Conservation (phyloP, 2,113 vertebrate species). For the Eolophus roseicapilla region DNA sequence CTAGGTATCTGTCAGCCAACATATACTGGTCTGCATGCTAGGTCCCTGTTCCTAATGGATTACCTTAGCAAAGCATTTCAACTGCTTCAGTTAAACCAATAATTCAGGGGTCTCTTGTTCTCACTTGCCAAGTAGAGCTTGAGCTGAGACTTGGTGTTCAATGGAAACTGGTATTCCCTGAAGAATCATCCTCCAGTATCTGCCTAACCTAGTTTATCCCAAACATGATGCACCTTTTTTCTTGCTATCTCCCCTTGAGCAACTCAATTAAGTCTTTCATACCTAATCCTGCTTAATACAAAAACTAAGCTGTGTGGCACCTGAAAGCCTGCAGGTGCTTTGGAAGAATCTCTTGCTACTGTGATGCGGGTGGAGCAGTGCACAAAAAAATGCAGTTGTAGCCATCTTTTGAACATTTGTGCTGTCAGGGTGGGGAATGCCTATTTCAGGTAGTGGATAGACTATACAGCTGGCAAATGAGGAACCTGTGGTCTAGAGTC, state of each 20-base stretch:
- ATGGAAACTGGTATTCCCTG: background rate
- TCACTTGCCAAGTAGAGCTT: background rate
- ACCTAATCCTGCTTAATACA: background rate
- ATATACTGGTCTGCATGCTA: background rate
- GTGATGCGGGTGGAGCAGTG: fast-evolving
- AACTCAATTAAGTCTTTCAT: background rate
- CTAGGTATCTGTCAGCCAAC: background rate
- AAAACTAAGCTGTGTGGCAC: background rate
- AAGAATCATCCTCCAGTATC: background rate
- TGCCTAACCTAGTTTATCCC: background rate
- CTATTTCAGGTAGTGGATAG: background rate
- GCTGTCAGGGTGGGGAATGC: background rate
- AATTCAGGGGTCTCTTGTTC: background rate
- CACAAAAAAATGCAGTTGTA: background rate
- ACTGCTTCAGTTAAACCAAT: background rate
- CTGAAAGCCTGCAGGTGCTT: background rate
- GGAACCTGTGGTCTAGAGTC: background rate
- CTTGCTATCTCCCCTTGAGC: background rate
- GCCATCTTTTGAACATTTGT: background rate
- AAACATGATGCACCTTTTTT: background rate
- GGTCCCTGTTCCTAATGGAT: background rate
- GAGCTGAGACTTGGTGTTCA: background rate
- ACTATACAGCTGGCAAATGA: background rate
- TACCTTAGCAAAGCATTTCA: background rate
- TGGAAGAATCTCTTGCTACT: background rate